Percentiles rank a stretch among this genome's conserved stretches.
Conservation (phyloP, 53 echinoderm and acorn worm genomes). For the Astropecten irregularis region DNA sequence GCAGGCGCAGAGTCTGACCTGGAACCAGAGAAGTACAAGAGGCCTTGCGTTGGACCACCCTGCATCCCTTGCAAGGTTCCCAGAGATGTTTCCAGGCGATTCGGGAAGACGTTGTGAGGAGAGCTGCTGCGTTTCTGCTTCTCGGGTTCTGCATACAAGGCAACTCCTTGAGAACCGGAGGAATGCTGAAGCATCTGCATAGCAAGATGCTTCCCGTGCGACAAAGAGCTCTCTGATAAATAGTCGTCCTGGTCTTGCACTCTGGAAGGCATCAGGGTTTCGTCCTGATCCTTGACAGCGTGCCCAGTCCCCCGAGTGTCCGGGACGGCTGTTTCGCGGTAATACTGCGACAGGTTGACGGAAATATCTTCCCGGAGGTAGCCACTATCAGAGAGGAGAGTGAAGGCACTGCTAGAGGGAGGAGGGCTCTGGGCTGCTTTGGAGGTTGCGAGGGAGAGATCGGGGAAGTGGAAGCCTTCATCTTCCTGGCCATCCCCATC, state of each 20-base stretch:
- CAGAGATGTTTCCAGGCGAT: neutral
- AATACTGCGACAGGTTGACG: neutral
- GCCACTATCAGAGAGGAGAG: neutral
- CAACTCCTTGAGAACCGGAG: too few species aligned
- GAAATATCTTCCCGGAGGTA: neutral
- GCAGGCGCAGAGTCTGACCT: neutral
- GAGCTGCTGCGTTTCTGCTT: too few species aligned
- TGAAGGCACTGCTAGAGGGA: neutral
- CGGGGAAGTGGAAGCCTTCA: neutral
- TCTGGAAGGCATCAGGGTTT: neutral
- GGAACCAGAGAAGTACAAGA: neutral
- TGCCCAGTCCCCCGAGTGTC: too few species aligned
- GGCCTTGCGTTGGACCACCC: neutral
- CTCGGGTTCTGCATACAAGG: too few species aligned
- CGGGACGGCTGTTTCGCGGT: neutral
- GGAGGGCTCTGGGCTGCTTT: slow-evolving; percentile 19
- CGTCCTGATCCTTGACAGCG: too few species aligned
- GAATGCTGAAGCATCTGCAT: neutral
- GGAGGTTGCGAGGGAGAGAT: slow-evolving; percentile 16
- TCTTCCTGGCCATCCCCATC: slow-evolving; percentile 34
- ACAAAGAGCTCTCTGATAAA: neutral
- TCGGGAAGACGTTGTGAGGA: neutral
- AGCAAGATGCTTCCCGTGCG: neutral
- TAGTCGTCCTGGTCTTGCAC: neutral
- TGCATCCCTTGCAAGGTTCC: neutral